Evolutionary conservation across 2,888 invertebrate genomes (phyloP).

Genomic region (Lithophane semibrunnea): DNA sequence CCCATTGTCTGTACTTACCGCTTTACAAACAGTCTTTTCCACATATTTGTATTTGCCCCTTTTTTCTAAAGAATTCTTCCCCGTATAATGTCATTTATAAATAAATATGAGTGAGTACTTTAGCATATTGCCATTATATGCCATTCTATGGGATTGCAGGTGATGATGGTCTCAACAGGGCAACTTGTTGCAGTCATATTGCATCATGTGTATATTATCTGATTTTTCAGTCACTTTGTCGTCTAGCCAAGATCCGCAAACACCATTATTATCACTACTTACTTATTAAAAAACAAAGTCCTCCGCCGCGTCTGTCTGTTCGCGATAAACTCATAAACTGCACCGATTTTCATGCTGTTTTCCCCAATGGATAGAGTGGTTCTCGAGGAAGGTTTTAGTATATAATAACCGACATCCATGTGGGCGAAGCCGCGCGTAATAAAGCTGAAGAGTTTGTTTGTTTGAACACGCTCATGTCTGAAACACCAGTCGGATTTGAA

Average conservation of each 20-base stretch:
- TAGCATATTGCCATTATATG: neutral
- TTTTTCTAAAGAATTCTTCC: neutral
- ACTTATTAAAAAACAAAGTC: no score
- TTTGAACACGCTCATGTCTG: no score
- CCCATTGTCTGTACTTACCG: neutral
- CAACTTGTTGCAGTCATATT: neutral
- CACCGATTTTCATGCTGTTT: no score
- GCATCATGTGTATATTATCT: neutral
- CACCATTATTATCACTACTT: neutral
- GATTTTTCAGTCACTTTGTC: neutral
- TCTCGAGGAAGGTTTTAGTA: no score
- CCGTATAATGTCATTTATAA: neutral
- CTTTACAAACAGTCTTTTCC: neutral
- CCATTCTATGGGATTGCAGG: neutral
- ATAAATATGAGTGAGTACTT: neutral
- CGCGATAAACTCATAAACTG: no score
- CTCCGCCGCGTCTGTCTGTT: no score
- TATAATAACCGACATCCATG: no score
- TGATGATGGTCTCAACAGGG: neutral
- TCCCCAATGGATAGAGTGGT: no score
- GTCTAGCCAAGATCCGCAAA: neutral
- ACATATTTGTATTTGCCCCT: neutral
- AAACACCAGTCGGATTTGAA: no score
- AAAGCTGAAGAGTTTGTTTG: no score
- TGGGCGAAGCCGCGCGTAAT: no score